Base-by-base conservation (phyloP, 2,797 vertebrate species). In the Catharus ustulatus region DNA sequence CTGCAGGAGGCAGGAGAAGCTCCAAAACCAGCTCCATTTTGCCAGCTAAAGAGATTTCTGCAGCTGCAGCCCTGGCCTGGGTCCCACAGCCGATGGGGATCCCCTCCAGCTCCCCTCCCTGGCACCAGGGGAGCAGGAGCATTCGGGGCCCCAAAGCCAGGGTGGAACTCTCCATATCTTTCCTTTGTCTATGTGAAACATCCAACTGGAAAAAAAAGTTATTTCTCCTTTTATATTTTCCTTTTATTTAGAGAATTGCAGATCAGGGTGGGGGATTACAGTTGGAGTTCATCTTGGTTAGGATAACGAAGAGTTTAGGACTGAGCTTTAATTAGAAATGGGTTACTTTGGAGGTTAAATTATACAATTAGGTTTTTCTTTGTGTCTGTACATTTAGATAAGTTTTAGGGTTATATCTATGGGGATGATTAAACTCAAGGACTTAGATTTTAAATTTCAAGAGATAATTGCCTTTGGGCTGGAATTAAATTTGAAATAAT, bases 401-500 rank as follows among this genome's bases (percentile, higher is more conserved):
- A 75, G n/a, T 49, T 85, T 87, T 71, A 59, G 66, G 59, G 45
- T 84, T 92, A 85, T 92, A 90, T 80, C 66, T 75, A 11, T 38
- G 20, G 66, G 75, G 71, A 57, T 38, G 55, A 66, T 83, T 91
- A 59, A 85, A 73, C 55, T 58, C 51, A 32, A 90, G 75, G 45
- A 38, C n/a, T 63, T 74, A 76, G n/a, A 36, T 77, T 84, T 84
- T 52, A 57, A 64, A 3, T 81, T 91, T 76, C 58, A 66, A 71
- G 66, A 68, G 34, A 71, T 94, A 93, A 82, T 66, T 95, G 82
- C 54, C 51, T 84, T 79, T 84, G 78, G 67, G 80, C 49, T 86
- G 54, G 58, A 92, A 90, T 82, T 81, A 91, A 87, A 93, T 72
- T 84, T 72, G 34, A 75, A 93, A 95, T 78, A 49, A 89, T 78